phyloP scores from a whole-genome alignment of 2,888 invertebrate genomes.

The Orchestes rusci region DNA sequence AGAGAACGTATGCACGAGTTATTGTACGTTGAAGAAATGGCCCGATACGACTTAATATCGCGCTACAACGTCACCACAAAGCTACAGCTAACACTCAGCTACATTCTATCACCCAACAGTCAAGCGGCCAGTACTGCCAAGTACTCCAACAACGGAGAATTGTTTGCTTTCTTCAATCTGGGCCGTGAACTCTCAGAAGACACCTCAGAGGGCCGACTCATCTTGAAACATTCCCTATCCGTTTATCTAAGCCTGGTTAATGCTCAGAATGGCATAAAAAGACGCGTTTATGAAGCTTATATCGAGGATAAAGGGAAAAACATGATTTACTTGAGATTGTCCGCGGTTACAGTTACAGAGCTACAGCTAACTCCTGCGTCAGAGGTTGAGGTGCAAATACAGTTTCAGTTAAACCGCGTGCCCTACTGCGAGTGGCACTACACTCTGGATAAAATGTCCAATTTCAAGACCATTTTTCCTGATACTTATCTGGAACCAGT shows the following conservation, averaged over 20 bases:
- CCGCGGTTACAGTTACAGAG: conserved; percentile 47
- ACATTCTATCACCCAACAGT: conserved; percentile 60
- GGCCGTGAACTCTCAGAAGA: conserved; percentile 74
- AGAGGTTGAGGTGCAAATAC: conserved; percentile 62
- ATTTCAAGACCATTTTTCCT: conserved; percentile 60
- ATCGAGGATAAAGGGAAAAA: conserved; percentile 72
- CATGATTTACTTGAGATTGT: conserved; percentile 62
- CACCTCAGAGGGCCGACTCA: conserved; percentile 70
- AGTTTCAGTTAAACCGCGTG: conserved; percentile 72
- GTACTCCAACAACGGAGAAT: conserved; percentile 67
- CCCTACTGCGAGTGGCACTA: conserved; percentile 81
- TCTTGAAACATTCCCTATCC: conserved; percentile 67
- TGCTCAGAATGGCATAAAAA: conserved; percentile 30
- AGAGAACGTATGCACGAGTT: conserved; percentile 67
- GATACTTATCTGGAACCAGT: conserved; percentile 54
- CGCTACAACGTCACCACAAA: conserved; percentile 62
- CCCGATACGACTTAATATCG: conserved; percentile 57
- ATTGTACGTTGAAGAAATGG: conserved; percentile 70
- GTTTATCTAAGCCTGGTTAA: conserved; percentile 44
- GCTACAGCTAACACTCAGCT: conserved; percentile 58
- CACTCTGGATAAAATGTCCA: conserved; percentile 68
- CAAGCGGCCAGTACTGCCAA: conserved; percentile 66
- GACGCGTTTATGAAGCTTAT: conserved; percentile 62
- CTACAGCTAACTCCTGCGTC: conserved; percentile 46
- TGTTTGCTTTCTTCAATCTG: conserved; percentile 66